Evolutionary conservation across 92 coral and sea anemone genomes (phyloP).

Genomic region (Actinostola sp.): DNA sequence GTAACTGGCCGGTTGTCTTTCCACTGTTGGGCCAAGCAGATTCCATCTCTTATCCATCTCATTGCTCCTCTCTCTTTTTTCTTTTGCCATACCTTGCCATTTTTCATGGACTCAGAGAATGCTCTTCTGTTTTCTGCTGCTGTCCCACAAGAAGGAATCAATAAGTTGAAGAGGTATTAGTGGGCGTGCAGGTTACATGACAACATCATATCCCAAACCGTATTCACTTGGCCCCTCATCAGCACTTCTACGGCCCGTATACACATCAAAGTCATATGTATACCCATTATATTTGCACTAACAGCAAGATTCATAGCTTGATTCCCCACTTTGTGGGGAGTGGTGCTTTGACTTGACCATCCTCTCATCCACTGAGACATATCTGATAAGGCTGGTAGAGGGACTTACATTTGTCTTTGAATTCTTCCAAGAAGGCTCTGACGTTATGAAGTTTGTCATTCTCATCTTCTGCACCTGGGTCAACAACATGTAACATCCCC

Average conservation of each 20-base stretch:
- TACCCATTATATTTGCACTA: slow-evolving; percentile 46
- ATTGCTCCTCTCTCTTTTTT: slow-evolving; percentile 48
- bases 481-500: slow-evolving; percentile 27
- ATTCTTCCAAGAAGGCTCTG: no score
- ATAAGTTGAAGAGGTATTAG: no score
- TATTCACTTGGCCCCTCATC: slow-evolving; percentile 26
- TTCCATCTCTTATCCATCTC: slow-evolving; percentile 49
- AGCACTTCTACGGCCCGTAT: slow-evolving; percentile 11
- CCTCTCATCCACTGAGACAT: no score
- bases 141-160: no score
- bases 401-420: no score
- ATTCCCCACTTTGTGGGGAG: slow-evolving; percentile 54
- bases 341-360: slow-evolving; percentile 40
- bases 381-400: no score
- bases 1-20: slow-evolving; percentile 55
- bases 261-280: slow-evolving; percentile 63
- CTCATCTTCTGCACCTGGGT: slow-evolving; percentile 16
- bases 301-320: slow-evolving; percentile 57
- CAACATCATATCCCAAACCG: slow-evolving; percentile 78
- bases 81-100: slow-evolving; percentile 53
- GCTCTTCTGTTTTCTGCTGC: no score
- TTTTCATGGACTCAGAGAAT: slow-evolving; percentile 51
- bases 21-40: slow-evolving; percentile 52
- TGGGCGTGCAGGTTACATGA: no score
- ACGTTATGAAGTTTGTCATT: slow-evolving; percentile 25